Evolutionary conservation across 2,113 vertebrate species (phyloP).

Genomic region (Forbesichthys agassizii): DNA sequence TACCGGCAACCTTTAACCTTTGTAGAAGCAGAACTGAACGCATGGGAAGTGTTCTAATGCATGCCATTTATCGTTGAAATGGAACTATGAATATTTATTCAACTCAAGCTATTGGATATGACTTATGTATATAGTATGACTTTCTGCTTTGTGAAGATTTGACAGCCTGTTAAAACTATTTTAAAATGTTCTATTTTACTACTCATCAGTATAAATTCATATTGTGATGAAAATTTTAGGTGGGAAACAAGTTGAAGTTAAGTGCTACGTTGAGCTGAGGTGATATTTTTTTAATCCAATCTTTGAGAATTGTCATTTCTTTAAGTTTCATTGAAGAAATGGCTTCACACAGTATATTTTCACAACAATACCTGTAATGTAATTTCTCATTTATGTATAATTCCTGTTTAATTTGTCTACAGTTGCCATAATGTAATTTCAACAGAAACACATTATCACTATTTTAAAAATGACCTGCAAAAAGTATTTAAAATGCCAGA

Average conservation of each 20-base stretch:
- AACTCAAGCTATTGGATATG: slow-evolving; percentile 20
- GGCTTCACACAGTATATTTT: slow-evolving; percentile 40
- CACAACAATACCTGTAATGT: slow-evolving; percentile 2
- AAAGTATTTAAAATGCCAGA: slow-evolving; percentile 45
- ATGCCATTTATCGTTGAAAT: slow-evolving; percentile 42
- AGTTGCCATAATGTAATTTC: not conserved
- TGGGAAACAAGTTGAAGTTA: slow-evolving; percentile 14
- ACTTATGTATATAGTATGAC: not conserved
- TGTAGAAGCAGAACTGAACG: slow-evolving; percentile 17
- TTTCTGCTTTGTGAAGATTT: slow-evolving; percentile 9
- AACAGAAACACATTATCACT: slow-evolving; percentile 8
- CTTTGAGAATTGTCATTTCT: slow-evolving; percentile 2
- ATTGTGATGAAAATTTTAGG: not conserved
- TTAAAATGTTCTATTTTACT: slow-evolving; percentile 40
- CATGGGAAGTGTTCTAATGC: slow-evolving; percentile 21
- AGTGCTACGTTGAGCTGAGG: not conserved
- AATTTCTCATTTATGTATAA: not conserved
- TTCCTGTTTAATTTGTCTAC: slow-evolving; percentile 8
- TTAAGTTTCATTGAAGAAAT: slow-evolving; percentile 21
- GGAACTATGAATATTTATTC: slow-evolving; percentile 56
- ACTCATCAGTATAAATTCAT: slow-evolving; percentile 20
- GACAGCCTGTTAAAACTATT: slow-evolving; percentile 32
- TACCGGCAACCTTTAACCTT: slow-evolving; percentile 83
- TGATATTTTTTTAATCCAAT: slow-evolving; percentile 5
- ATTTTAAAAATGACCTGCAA: slow-evolving; percentile 1